Percentiles rank a stretch among this genome's conserved stretches.
phyloP scores from a whole-genome alignment of 2,797 vertebrate genomes.

The Pseudocheirus occidentalis region DNA sequence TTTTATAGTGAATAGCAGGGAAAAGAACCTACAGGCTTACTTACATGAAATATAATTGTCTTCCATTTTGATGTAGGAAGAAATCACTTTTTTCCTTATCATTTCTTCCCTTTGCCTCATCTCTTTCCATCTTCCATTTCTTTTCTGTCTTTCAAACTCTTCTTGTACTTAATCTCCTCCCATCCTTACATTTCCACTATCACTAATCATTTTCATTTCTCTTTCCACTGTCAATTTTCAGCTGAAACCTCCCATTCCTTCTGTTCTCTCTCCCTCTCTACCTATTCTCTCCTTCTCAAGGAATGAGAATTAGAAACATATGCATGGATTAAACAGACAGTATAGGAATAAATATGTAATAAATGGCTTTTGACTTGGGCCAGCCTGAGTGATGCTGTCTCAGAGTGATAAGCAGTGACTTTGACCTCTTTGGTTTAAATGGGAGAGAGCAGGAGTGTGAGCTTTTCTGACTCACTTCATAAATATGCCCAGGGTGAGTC shows the following conservation, averaged over 20 bases:
- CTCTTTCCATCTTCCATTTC: background rate
- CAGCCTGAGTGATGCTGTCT: background rate
- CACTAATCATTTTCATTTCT: background rate
- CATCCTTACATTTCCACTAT: background rate
- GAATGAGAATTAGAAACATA: background rate
- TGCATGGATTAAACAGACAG: background rate
- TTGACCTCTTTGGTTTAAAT: conserved; percentile 25
- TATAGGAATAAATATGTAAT: background rate
- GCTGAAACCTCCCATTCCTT: background rate
- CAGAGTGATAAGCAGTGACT: background rate
- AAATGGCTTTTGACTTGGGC: background rate
- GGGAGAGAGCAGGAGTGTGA: background rate
- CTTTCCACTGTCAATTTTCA: background rate
- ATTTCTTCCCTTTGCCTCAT: background rate
- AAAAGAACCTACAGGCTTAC: background rate
- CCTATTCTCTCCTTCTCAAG: background rate
- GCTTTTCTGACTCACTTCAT: background rate
- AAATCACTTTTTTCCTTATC: background rate
- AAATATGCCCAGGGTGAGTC: conserved; percentile 36
- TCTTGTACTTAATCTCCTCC: background rate
- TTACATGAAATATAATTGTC: background rate
- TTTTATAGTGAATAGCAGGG: background rate
- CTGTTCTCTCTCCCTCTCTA: background rate
- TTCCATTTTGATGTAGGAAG: background rate
- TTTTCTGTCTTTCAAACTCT: conserved; percentile 10